phyloP scores from a whole-genome alignment of 2,888 invertebrate species.

The Dioctria rufipes region DNA sequence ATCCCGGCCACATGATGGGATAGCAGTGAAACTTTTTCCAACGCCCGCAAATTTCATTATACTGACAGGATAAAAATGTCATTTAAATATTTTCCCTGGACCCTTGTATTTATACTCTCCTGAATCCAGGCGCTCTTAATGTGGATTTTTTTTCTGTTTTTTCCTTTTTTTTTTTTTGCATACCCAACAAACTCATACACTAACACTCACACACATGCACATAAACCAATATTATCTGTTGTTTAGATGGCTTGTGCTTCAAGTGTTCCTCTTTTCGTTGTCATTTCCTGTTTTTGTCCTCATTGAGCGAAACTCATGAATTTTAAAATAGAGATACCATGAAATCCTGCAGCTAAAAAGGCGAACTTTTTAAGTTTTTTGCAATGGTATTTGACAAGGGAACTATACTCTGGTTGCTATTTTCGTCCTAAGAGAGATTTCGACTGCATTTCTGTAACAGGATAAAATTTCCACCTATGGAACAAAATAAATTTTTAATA shows the following conservation, averaged over 20 bases:
- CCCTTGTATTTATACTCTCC: conserved; percentile 6
- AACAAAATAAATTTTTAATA: conserved; percentile 4
- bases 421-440: background rate
- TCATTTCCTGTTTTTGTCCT: conserved; percentile 32
- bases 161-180: no score
- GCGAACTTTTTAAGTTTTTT: conserved; percentile 46
- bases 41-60: conserved; percentile 52
- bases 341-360: conserved; percentile 31
- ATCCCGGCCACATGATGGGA: background rate
- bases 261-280: conserved; percentile 17
- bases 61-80: conserved; percentile 53
- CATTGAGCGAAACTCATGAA: conserved; percentile 32
- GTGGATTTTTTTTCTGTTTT: conserved; percentile 2
- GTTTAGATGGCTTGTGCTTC: background rate
- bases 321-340: conserved; percentile 29
- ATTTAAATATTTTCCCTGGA: conserved; percentile 41
- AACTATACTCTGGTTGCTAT: background rate
- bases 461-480: conserved; percentile 27
- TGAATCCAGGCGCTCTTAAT: background rate
- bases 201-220: background rate
- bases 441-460: background rate
- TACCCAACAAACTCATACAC: no score
- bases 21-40: background rate
- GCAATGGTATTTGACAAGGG: conserved; percentile 1
- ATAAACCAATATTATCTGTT: conserved; percentile 1